Evolutionary conservation across 1,140 invertebrate genomes (phyloP), one percentile per base, ranked within the genome.

Genomic region (Drosophila rufa): DNA sequence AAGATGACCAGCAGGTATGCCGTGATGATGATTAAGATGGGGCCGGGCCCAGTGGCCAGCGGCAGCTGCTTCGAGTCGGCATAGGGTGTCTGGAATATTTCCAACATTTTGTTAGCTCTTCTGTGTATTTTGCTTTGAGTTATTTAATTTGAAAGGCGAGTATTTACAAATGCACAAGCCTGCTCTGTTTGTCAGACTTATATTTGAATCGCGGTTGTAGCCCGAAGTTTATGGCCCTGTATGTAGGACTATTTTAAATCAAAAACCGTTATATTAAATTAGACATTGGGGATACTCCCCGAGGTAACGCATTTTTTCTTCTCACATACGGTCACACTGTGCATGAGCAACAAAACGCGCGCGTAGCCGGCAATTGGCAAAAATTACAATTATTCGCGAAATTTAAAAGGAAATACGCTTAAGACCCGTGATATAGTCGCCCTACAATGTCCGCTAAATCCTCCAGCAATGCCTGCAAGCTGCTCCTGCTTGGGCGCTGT

Each of bases 11-110:
- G 96, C n/a, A 97, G 79, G 79, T 97, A 97, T 0, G 94, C 93
- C 0, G 95, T 94, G 12, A 97, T 83, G 17, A 97, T 94, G 0
- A 94, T 94, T 0, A 97, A 53, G 0, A 97, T 94, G 0, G 97
- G 96, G 6, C 94, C 95, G 11, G 96, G 97, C 7, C 95, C 95
- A 3, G 95, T 94, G 92, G 97, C 95, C 17, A 98, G 92, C 65
- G 96, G 95, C 40, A 68, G 25, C 4, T 22, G 50, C 9, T 50
- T 19, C 15, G 82, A 70, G 56, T 84, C 67, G 3, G 67, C 77
- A 40, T 65, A 38, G 12, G 76, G 81, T 36, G 11, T 58, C 5
- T 50, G 38, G 3, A 84, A 73, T 48, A 80, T 17, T 6, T 61
- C 42, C 2, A 62, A 46, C 81, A 84, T 84, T 30, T 69, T 30